These are phyloP conservation scores for Lutjanus campechanus DNA, from an alignment of 2,797 vertebrate species.

Conservation along the genomic window DNA sequence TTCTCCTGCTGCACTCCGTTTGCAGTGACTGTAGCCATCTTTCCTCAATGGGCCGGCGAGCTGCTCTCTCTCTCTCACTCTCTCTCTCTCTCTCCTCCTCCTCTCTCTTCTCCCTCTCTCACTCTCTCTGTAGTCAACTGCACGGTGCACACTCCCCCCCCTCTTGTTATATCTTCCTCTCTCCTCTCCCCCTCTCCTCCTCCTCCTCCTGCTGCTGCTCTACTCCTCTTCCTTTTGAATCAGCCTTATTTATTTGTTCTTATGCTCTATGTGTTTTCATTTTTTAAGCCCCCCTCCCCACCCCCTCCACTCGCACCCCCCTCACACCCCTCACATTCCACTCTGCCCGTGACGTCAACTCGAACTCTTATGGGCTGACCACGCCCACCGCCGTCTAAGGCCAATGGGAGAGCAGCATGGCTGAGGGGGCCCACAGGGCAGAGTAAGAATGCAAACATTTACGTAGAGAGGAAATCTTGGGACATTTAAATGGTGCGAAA, in stretches of 20 bases:
- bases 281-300: slow-evolving; percentile 40
- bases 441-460: slow-evolving; percentile 83
- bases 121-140: slow-evolving; percentile 70
- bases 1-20: slow-evolving; percentile 93
- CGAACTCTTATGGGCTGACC: slow-evolving; percentile 71
- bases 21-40: slow-evolving; percentile 94
- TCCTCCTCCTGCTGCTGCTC: slow-evolving; percentile 40
- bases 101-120: slow-evolving; percentile 43
- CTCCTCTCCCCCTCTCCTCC: slow-evolving; percentile 41
- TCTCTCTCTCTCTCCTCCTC: slow-evolving; percentile 72
- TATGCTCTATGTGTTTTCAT: slow-evolving; percentile 68
- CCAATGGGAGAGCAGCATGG: slow-evolving; percentile 82
- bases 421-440: slow-evolving; percentile 74
- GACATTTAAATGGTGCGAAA: slow-evolving; percentile 57
- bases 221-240: slow-evolving; percentile 58
- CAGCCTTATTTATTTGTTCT: slow-evolving; percentile 64
- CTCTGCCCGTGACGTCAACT: slow-evolving; percentile 88
- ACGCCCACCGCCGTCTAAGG: slow-evolving; percentile 63
- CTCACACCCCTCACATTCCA: slow-evolving; percentile 60
- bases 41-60: slow-evolving; percentile 88
- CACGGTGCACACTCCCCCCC: slow-evolving; percentile 70
- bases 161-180: slow-evolving; percentile 70
- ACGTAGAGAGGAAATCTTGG: slow-evolving; percentile 70
- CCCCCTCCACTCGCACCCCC: slow-evolving; percentile 53
- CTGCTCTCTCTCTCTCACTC: slow-evolving; percentile 81